These are phyloP conservation scores for Xenops minutus DNA, from an alignment of 2,797 vertebrate species.

Conservation along the genomic window DNA sequence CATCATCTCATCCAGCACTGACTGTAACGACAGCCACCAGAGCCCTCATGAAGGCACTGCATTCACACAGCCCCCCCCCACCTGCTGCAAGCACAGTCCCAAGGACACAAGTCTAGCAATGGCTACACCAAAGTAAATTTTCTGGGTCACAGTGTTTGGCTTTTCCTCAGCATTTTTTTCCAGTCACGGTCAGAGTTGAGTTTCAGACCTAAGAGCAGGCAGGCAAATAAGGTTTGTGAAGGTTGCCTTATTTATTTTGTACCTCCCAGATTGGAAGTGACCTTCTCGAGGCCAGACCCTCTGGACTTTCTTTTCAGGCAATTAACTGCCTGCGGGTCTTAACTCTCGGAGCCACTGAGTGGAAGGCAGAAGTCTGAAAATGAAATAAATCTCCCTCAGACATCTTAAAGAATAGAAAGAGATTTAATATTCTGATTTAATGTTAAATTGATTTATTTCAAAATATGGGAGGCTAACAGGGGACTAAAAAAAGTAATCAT, in stretches of 20 bases:
- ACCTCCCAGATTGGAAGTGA: background rate
- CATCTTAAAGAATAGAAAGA: background rate
- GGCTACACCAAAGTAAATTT: fast-evolving
- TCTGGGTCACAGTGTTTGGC: background rate
- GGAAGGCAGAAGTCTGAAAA: background rate
- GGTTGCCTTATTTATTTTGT: background rate
- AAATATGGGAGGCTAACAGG: background rate
- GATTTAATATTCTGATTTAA: background rate
- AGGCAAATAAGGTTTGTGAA: background rate
- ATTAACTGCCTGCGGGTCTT: background rate
- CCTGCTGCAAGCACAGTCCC: background rate
- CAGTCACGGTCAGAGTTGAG: background rate
- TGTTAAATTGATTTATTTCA: background rate
- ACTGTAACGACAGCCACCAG: slow-evolving; percentile 76
- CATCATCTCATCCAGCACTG: slow-evolving; percentile 98
- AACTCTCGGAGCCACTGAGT: background rate
- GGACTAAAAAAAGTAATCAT: background rate
- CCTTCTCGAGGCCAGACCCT: background rate
- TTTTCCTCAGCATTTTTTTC: background rate
- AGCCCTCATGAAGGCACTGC: background rate
- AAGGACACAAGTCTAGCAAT: background rate
- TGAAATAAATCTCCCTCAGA: background rate
- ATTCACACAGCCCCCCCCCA: background rate
- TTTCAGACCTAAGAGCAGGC: background rate
- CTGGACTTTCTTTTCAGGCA: background rate